Evolutionary conservation across 2,113 vertebrate species (phyloP), one percentile per base, ranked within the genome.

Genomic region (Actenoides lindsayi): DNA sequence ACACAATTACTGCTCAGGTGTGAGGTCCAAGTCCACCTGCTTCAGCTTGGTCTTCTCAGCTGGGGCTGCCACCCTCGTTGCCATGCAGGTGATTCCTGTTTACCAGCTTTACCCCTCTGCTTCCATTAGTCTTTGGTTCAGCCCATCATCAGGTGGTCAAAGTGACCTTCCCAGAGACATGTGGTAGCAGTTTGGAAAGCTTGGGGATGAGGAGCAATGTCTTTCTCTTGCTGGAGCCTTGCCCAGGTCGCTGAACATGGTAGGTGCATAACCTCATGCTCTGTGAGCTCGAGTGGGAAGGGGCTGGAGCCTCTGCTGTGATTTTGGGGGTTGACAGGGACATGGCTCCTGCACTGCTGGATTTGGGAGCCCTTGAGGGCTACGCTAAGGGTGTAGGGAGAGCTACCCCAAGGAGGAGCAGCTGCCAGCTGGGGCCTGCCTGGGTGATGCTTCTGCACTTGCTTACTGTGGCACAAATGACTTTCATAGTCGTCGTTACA

Each of bases 241-340:
- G 1, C 0, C 1, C 4, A 2, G 59, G 16, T 62, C 35, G 2
- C 15, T 2, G 12, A 8, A 5, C 33, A 13, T 30, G 53, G 92
- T 73, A 65, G 11, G 81, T 73, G 25, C 2, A 0, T 0, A 2
- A 16, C 9, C 24, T 41, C 4, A 0, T 13, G 3, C 4, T 16
- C 20, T 7, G 37, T 37, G 31, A 3, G 51, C 27, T 25, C 1
- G 4, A 5, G 28, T 6, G 2, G 1, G 70, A n/a, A 12, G 50
- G 33, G 42, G 37, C 54, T 33, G 54, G 54, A n/a, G n/a, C 13
- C 17, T 63, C 60, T 46, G 14, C 0, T 19, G 44, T 10, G 41
- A 16, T 48, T 77, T 10, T 10, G 33, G 30, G 74, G 57, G 30
- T 3, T 9, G n/a, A 23, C 0, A 5, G 37, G 51, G 39, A 6